phyloP scores from a whole-genome alignment of 2,113 vertebrate species.

The Corythaeola cristata region DNA sequence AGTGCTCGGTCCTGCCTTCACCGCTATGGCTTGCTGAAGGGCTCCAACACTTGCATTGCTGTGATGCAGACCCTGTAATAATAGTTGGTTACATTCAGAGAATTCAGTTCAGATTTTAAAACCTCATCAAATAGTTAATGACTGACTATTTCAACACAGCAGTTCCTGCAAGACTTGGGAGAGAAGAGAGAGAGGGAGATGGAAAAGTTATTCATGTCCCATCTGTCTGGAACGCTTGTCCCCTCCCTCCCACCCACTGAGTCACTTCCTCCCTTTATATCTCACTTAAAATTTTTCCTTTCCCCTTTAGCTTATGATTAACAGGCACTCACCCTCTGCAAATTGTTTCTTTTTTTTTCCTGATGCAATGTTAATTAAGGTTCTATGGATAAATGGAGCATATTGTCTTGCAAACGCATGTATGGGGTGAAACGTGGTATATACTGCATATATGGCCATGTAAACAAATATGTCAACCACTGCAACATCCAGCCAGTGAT shows the following conservation, averaged over 20 bases:
- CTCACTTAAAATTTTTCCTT: constrained; percentile 66
- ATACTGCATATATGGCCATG: not conserved
- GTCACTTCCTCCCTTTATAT: constrained; percentile 70
- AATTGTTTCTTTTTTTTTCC: constrained; percentile 8
- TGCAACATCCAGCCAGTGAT: not conserved
- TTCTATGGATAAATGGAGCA: not conserved
- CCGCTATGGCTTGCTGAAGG: not conserved
- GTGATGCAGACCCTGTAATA: constrained; percentile 43
- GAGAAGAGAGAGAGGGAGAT: constrained; percentile 50
- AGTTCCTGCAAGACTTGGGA: constrained; percentile 55
- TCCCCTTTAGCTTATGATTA: constrained; percentile 70
- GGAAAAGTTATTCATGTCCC: constrained; percentile 71
- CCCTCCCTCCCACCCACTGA: constrained; percentile 61
- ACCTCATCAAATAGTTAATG: constrained; percentile 68
- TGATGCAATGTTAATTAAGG: not conserved
- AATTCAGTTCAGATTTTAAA: constrained; percentile 57
- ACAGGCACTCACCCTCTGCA: constrained; percentile 53
- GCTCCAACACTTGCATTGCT: constrained; percentile 49
- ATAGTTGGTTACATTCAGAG: constrained; percentile 48
- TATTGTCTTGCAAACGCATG: not conserved
- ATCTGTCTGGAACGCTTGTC: constrained; percentile 70
- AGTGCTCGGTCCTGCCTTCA: not conserved
- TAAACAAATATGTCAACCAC: not conserved
- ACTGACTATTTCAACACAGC: constrained; percentile 63
- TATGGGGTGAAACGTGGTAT: not conserved